phyloP scores from a whole-genome alignment of 37 sponge, comb jelly and placozoan species.

The Hormiphora californensis region DNA sequence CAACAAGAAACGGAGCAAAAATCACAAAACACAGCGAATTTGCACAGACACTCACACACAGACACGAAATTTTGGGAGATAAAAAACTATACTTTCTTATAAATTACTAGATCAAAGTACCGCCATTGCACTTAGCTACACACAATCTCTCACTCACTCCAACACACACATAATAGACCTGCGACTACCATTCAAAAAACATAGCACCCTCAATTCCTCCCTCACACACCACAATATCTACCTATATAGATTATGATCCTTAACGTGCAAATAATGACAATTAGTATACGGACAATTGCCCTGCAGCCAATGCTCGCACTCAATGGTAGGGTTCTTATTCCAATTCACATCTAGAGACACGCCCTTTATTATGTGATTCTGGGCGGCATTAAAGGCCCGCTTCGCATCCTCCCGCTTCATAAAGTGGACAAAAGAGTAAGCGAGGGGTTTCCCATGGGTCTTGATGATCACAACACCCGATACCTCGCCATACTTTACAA shows the following conservation, averaged over 20 bases:
- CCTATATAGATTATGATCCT: conserved; percentile 24
- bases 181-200: too few species aligned
- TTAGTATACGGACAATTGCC: conserved; percentile 48
- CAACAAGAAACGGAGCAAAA: too few species aligned
- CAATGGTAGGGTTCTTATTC: conserved; percentile 50
- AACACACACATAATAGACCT: too few species aligned
- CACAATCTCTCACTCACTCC: too few species aligned
- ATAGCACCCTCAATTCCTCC: neutral
- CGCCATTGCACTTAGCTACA: too few species aligned
- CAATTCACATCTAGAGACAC: conserved; percentile 46
- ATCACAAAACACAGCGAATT: too few species aligned
- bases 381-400: conserved; percentile 35
- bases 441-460: conserved; percentile 36
- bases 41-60: too few species aligned
- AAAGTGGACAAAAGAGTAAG: conserved; percentile 35
- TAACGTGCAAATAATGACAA: conserved; percentile 51
- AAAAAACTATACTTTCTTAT: too few species aligned
- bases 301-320: conserved; percentile 41
- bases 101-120: too few species aligned
- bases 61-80: too few species aligned
- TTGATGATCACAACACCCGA: conserved; percentile 49
- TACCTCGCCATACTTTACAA: conserved; percentile 31
- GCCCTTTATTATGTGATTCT: conserved; percentile 28
- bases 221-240: neutral
- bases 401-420: conserved; percentile 48